These are phyloP conservation scores for Hedya salicella DNA, from an alignment of 2,888 invertebrate species.

Conservation along the genomic window DNA sequence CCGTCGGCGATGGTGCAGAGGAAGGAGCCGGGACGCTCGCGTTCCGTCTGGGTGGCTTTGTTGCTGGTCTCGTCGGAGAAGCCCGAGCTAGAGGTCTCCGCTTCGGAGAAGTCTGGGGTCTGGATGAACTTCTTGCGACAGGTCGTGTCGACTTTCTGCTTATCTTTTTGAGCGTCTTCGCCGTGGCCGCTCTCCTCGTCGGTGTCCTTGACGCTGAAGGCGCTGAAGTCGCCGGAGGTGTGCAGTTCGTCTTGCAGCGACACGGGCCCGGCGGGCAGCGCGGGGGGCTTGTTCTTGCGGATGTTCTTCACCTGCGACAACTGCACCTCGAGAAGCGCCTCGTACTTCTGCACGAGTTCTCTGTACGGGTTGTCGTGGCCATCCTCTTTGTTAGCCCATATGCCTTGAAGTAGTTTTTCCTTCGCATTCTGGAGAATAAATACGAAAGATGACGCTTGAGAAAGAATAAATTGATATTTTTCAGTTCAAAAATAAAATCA, in stretches of 20 bases:
- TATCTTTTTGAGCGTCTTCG: conserved; percentile 76
- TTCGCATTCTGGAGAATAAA: conserved; percentile 75
- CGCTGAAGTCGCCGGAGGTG: conserved; percentile 89
- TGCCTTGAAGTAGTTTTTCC: conserved; percentile 81
- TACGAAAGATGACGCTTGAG: conserved; percentile 29
- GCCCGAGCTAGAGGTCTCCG: conserved; percentile 93
- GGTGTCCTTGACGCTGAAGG: conserved; percentile 86
- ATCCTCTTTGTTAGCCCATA: conserved; percentile 82
- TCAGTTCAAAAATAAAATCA: conserved; percentile 17
- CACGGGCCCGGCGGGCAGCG: conserved; percentile 71
- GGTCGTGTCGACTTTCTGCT: conserved; percentile 75
- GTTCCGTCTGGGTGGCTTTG: conserved; percentile 93
- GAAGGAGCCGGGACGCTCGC: conserved; percentile 90
- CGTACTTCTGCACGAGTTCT: conserved; percentile 93
- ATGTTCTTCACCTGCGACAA: conserved; percentile 85
- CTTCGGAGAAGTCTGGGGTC: conserved; percentile 93
- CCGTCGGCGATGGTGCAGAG: conserved; percentile 94
- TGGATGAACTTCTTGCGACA: conserved; percentile 86
- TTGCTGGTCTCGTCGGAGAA: conserved; percentile 94
- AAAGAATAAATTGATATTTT: conserved; percentile 18
- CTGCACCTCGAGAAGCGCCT: conserved; percentile 92
- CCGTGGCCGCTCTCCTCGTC: conserved; percentile 88
- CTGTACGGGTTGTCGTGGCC: conserved; percentile 89
- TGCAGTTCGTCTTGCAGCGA: conserved; percentile 90
- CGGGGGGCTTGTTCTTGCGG: conserved; percentile 70